Conservation (phyloP, 2,888 invertebrate species). For the Blastobasis adustella region DNA sequence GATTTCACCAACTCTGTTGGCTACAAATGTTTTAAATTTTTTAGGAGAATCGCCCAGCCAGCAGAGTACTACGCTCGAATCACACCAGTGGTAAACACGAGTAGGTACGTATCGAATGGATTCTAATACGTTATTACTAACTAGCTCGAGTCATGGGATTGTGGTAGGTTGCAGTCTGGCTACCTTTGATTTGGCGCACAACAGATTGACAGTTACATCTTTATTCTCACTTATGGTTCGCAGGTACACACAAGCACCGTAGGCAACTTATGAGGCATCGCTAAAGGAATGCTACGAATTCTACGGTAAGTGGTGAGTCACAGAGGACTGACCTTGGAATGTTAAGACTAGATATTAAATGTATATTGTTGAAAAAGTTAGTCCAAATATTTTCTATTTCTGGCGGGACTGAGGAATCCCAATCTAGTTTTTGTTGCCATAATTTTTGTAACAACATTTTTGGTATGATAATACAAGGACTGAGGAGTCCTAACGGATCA, state of each 20-base stretch:
- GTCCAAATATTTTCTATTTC: no score
- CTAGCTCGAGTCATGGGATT: constrained; percentile 8
- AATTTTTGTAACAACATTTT: constrained; percentile 15
- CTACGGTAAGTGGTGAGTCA: background rate
- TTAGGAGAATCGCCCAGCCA: background rate
- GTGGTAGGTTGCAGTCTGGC: constrained; percentile 4
- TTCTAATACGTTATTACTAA: background rate
- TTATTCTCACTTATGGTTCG: no score
- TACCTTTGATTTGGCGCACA: no score
- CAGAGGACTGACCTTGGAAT: constrained; percentile 1
- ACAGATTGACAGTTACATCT: no score
- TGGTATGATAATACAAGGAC: constrained; percentile 6
- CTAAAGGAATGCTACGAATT: constrained; percentile 5
- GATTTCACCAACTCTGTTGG: no score
- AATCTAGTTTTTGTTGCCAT: constrained; percentile 11
- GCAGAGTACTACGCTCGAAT: constrained; percentile 1
- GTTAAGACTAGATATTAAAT: background rate
- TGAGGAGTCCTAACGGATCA: constrained; percentile 15
- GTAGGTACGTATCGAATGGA: constrained; percentile 1
- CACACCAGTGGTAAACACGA: constrained; percentile 1
- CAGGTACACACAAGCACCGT: no score
- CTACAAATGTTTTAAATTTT: no score
- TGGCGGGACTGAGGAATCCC: no score
- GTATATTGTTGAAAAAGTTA: no score
- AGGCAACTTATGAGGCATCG: background rate